Evolutionary conservation across 2,888 invertebrate species (phyloP), one percentile per base, ranked within the genome.

Genomic region (Drosophila mettleri): DNA sequence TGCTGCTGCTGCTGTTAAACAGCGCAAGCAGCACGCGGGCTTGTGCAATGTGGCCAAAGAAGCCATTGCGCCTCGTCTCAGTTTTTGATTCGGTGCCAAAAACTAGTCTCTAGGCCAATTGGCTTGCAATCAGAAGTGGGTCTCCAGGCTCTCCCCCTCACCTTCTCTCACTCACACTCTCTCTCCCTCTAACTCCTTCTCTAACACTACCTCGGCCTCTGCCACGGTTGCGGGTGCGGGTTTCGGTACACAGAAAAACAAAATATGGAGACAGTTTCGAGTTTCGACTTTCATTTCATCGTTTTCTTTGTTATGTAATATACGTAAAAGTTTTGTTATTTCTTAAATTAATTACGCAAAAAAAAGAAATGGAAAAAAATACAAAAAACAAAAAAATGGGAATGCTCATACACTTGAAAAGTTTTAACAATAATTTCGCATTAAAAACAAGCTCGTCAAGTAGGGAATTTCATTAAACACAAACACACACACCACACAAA

Each of bases 381-480:
- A 7, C 46, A 14, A 48, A 46, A 55, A 51, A 51, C 46, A 55
- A 55, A 66, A 58, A 64, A 64, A 69, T 68, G 69, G 74, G 79
- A 90, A 89, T 91, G 90, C 91, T 91, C 91, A 90, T 78, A 79
- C 83, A 90, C 91, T 90, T 90, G 69, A 90, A 91, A 90, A 90
- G 91, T 90, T 81, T 74, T 71, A 88, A 88, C 72, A 75, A 84
- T 84, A 89, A 86, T 89, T 88, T 89, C 62, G 86, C 86, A 79
- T 85, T 72, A 88, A 81, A 55, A 55, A 71, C 52, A 68, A 60
- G 45, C 69, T 85, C 74, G 83, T 86, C 86, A 74, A 68, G 86
- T 89, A 85, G 85, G 89, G 83, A 89, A 85, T 79, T 89, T 75
- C 80, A 86, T 86, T 70, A 72, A 79, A 77, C 69, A 64, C 74